phyloP scores from a whole-genome alignment of 2,113 vertebrate genomes.

The Paratilapia polleni region DNA sequence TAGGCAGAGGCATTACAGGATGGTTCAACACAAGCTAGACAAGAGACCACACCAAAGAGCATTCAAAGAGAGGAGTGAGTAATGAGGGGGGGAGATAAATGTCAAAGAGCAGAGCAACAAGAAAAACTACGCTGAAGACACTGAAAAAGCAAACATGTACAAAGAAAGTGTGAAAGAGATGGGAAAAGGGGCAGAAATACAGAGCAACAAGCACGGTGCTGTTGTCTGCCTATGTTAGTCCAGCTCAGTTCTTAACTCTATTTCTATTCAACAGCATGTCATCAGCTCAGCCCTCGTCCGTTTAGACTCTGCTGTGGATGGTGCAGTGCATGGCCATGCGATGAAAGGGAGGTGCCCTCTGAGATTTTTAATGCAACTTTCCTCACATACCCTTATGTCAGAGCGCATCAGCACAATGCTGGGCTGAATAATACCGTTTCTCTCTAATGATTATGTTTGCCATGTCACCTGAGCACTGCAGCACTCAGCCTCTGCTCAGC shows the following conservation, averaged over 20 bases:
- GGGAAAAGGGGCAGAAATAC: background rate
- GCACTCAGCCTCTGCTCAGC: slow-evolving; percentile 34
- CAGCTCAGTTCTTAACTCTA: slow-evolving; percentile 12
- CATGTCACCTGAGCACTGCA: slow-evolving; percentile 49
- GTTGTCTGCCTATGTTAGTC: slow-evolving; percentile 43
- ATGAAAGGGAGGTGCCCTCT: slow-evolving; percentile 51
- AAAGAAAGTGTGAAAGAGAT: background rate
- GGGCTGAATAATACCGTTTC: slow-evolving; percentile 22
- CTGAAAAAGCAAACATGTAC: slow-evolving; percentile 7
- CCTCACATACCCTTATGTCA: slow-evolving; percentile 42
- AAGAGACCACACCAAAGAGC: slow-evolving; percentile 49
- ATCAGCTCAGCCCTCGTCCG: slow-evolving; percentile 38
- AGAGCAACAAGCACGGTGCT: slow-evolving; percentile 5
- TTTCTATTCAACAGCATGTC: slow-evolving; percentile 42
- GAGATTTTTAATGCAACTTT: slow-evolving; percentile 43
- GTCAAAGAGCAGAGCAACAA: slow-evolving; percentile 46
- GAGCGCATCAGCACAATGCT: slow-evolving; percentile 18
- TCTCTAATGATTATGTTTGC: slow-evolving; percentile 40
- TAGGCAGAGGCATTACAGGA: slow-evolving; percentile 50
- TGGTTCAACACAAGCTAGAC: slow-evolving; percentile 45
- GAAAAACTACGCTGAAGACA: slow-evolving; percentile 41
- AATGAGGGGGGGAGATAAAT: slow-evolving; percentile 42
- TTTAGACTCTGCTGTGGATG: slow-evolving; percentile 42
- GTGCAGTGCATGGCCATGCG: slow-evolving; percentile 42
- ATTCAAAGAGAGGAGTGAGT: slow-evolving; percentile 42